Evolutionary conservation across 2,113 vertebrate species (phyloP), one percentile per base, ranked within the genome.

Genomic region (Cariama cristata): DNA sequence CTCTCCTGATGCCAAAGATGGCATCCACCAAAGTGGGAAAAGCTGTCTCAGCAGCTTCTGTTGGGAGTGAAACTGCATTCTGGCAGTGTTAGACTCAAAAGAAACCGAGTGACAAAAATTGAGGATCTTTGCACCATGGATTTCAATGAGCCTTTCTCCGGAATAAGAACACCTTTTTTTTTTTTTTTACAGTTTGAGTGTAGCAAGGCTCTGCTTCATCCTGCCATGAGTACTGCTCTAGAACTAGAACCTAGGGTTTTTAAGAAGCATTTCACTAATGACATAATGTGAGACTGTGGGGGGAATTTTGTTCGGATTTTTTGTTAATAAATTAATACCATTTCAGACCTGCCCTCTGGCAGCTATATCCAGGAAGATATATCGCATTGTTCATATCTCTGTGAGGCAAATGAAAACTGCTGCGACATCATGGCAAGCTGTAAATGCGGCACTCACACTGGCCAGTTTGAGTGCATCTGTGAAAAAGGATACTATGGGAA

Each of bases 341-440:
- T 92, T 97, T 77, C 94, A 99, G 99, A 99, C 97, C 98, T 99
- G 62, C 99, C 99, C 7, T 99, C 99, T 82, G 99, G 99, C 87
- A 99, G 98, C 97, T 99, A 99, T 97, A 99, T 99, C 97, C 99
- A 99, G 98, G 99, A 99, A 90, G 99, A 99, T 56, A 97, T 98
- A 96, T 98, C 98, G 0, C 98, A 98, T 55, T 99, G 99, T 94
- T 99, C 99, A 0, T 99, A 99, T 50, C 98, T 99, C 91, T 99
- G 99, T 62, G 99, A 99, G 35, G 98, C 98, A 0, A 98, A 98
- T 5, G 98, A 90, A 86, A 99, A 99, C 84, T 99, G 99, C 97
- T 99, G 99, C 33, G 99, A 99, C 97, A 92, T 98, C 91, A 99
- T 99, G 99, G 99, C 99, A 59, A 99, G 99, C 98, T 99, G 99